Base-by-base conservation (phyloP, 1,140 invertebrate genomes). In the Mizuhopecten yessoensis region DNA sequence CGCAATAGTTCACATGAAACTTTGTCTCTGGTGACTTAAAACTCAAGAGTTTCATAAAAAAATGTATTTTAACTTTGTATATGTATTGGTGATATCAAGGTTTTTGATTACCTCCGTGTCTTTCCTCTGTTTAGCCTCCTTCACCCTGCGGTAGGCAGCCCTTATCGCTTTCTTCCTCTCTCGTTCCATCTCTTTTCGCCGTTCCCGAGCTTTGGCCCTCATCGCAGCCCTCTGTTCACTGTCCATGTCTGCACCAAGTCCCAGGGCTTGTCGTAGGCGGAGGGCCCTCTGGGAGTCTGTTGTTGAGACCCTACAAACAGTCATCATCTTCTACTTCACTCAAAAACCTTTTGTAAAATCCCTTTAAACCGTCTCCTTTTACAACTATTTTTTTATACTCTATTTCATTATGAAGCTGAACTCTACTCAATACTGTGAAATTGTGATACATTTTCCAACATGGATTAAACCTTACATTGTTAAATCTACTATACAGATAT, bases 171-270 rank as follows among this genome's bases (percentile, higher is more conserved):
- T 96, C 34, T 92, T 92, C 42, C 96, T 90, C 89, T 96, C 95
- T 87, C 94, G 89, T 92, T 96, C 96, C 95, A 96, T 96, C 33
- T 94, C 94, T 88, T 95, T 95, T 20, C 95, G 90, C 29, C 93
- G 90, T 29, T 94, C 94, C 89, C 91, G 86, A 17, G 92, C 92
- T 86, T 94, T 91, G 34, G 92, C 91, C 88, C 92, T 93, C 36
- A 94, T 92, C 87, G 94, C 93, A 33, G 94, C 95, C 45, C 92
- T 91, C 42, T 93, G 92, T 45, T 94, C 95, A 13, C 93, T 92
- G 90, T 95, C 93, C n/a, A 96, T 94, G 88, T 95, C 94, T 39
- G 95, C 94, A 87, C 94, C 92, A 34, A 94, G 34, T 15, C 90
- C 42, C 89, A 95, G 87, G 33, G 93, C 93, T 87, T 92, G 89